phyloP scores from a whole-genome alignment of 2,113 vertebrate species.

The Tiliqua scincoides region DNA sequence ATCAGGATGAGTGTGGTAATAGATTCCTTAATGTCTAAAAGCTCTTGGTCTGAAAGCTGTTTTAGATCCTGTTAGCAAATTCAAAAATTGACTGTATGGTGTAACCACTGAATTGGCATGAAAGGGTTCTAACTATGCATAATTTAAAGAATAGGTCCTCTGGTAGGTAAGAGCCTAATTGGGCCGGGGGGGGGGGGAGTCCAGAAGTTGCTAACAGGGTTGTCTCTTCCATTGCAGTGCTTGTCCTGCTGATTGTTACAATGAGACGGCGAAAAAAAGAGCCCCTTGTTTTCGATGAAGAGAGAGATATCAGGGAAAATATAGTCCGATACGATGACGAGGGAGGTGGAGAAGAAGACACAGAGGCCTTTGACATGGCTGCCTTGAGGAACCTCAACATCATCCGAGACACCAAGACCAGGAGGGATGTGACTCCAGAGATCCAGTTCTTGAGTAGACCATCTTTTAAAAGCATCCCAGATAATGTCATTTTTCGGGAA shows the following conservation, averaged over 20 bases:
- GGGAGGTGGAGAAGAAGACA: slow-evolving; percentile 96
- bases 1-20: slow-evolving; percentile 46
- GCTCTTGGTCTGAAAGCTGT: slow-evolving; percentile 30
- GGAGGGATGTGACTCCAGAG: slow-evolving; percentile 92
- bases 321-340: slow-evolving; percentile 96
- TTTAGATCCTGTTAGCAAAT: slow-evolving; percentile 13
- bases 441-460: slow-evolving; percentile 89
- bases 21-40: slow-evolving; percentile 41
- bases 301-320: slow-evolving; percentile 92
- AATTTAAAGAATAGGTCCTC: neutral
- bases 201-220: slow-evolving; percentile 48
- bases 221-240: slow-evolving; percentile 76
- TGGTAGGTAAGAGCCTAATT: neutral
- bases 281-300: slow-evolving; percentile 94
- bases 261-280: slow-evolving; percentile 91
- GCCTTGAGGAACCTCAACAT: slow-evolving; percentile 92
- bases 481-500: slow-evolving; percentile 94
- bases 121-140: neutral
- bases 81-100: neutral
- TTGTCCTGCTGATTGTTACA: slow-evolving; percentile 91
- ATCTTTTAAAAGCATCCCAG: slow-evolving; percentile 87
- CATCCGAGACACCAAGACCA: slow-evolving; percentile 85
- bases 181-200: accelerated
- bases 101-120: neutral
- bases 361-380: slow-evolving; percentile 96